Base-by-base conservation (phyloP, 1,140 invertebrate genomes). In the Asbolus verrucosus region DNA sequence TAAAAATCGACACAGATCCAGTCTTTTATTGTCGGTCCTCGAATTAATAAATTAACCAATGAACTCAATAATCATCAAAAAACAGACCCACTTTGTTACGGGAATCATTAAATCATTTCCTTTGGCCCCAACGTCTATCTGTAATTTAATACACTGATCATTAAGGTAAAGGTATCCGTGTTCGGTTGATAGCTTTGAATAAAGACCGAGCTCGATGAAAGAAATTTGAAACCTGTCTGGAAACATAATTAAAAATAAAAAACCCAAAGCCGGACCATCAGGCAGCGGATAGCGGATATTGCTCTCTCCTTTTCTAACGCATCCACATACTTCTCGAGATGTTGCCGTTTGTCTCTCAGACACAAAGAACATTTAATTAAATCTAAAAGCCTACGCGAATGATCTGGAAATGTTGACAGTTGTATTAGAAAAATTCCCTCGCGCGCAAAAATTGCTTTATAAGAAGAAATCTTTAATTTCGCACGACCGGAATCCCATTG, bases 201-300 rank as follows among this genome's bases (percentile, higher is more conserved):
- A 70, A 63, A 66, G 36, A 70, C 39, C 70, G 30, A 72, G 15
- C 59, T 36, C 63, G 59, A 62, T 65, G 54, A 61, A 69, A 70
- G 73, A 71, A 75, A 75, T 71, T 71, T 61, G 74, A 75, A 73
- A 73, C 72, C 71, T 71, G 70, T 71, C 66, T 69, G 72, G 63
- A 60, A 67, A 71, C 38, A 59, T 71, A 39, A 62, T 67, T 61
- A 46, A 67, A 67, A 67, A 67, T 27, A 67, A 71, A 60, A 67
- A 43, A 54, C 46, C 21, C 21, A 54, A 6, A 54, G 46, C 21
- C 46, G 46, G 46, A 54, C 46, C 46, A 54, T 54, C 46, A 54
- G 21, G 21, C 46, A 54, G 46, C 46, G 46, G 46, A 54, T 54
- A 54, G 46, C 46, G 46, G 46, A 54, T 54, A 54, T 54, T 27